Evolutionary conservation across 2,888 invertebrate species (phyloP), one percentile per base, ranked within the genome.

Genomic region (Hemistola chrysoprasaria): DNA sequence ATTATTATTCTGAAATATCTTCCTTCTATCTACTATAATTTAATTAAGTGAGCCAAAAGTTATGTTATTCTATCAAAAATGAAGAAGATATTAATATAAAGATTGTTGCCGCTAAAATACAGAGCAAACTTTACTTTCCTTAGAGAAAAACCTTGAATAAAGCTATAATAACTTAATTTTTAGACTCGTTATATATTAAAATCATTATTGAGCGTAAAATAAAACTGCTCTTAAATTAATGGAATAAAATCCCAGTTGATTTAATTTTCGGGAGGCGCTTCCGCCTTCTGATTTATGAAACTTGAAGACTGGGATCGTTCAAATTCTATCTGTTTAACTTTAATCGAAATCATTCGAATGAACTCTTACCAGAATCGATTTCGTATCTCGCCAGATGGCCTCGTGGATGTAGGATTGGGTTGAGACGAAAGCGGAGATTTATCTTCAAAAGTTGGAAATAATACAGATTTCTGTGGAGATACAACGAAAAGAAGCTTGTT

Each of bases 341-440:
- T 42, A 42, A 42, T 42, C 42, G 37, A 42, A 37, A 42, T 42
- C 28, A 42, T 37, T 37, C 42, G 42, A 42, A 37, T 42, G 30
- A 38, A 34, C 22, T 43, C 26, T 26, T 26, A 22, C 11, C 21
- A 23, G 20, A 36, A 36, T 36, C 43, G 37, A 37, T 25, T 33
- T 29, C 6, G 30, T 38, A 30, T 33, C 37, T 32, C 31, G 24
- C 22, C 11, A 8, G 37, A 32, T 32, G 38, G 30, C 38, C 43
- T 16, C 21, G 26, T 29, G 26, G 38, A 38, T 35, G 30, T 30
- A 34, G 30, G 29, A 11, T 33, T 31, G 33, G 6, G 25, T 42
- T 22, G 11, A 26, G 36, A 31, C 16, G 30, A 34, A 30, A 8
- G 26, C 10, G n/a, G 11, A 44, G 26, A 39, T 34, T 38, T 38